A percentile compares a stretch with the other conserved stretches of the same genome.
Conservation (phyloP, 2,797 vertebrate species). For the Enteromius unitaeniatus region DNA sequence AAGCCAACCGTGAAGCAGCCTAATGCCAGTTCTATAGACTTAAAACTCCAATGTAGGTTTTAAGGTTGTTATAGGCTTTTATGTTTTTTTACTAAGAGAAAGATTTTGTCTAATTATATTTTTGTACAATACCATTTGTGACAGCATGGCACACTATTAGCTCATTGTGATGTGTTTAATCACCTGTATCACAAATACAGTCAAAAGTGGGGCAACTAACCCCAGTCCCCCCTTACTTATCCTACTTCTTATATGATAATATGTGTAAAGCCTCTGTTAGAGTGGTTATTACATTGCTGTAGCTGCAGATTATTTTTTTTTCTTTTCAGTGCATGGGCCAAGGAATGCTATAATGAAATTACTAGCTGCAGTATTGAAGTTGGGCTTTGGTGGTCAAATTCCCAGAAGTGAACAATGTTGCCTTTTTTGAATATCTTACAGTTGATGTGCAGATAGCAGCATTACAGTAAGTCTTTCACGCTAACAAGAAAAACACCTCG, state of each 20-base stretch:
- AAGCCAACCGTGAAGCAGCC: neutral
- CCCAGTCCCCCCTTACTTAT: neutral
- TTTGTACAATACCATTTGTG: neutral
- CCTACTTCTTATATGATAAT: neutral
- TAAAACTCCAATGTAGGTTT: neutral
- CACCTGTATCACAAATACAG: neutral
- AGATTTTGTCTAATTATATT: neutral
- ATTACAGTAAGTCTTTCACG: constrained; percentile 4
- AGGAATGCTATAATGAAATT: constrained; percentile 35
- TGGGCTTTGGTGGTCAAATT: constrained; percentile 23
- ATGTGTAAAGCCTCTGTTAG: neutral
- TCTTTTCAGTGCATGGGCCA: constrained; percentile 1
- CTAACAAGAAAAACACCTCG: neutral
- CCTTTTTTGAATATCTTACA: constrained; percentile 5
- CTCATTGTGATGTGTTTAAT: neutral
- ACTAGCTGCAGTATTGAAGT: constrained; percentile 14
- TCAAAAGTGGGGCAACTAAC: neutral
- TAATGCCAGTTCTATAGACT: neutral
- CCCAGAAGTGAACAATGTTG: constrained; percentile 31
- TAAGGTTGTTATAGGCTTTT: neutral
- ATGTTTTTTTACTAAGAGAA: neutral
- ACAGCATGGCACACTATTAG: neutral
- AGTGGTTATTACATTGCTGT: constrained; percentile 20
- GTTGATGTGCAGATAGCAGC: constrained; percentile 16
- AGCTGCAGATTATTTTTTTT: neutral